phyloP scores from a whole-genome alignment of 2,113 vertebrate species.

The Centropus bengalensis region DNA sequence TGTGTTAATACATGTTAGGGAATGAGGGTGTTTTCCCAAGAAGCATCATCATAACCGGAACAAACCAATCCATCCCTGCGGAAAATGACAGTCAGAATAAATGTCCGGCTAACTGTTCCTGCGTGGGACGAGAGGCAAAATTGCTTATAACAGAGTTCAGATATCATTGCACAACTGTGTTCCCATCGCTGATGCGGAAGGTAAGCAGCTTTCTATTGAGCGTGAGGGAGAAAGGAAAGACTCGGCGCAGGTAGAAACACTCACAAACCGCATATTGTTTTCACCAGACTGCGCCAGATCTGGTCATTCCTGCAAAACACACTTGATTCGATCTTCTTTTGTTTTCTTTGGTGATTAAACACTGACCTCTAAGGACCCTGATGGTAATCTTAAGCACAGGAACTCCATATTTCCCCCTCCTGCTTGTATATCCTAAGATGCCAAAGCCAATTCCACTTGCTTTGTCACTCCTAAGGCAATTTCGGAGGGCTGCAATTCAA shows the following conservation, averaged over 20 bases:
- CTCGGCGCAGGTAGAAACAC: neutral
- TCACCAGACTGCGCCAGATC: neutral
- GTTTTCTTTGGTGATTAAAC: neutral
- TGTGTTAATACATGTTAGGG: neutral
- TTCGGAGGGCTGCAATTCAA: neutral
- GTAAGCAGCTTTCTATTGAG: neutral
- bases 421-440: neutral
- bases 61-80: neutral
- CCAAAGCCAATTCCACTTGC: neutral
- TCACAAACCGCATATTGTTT: neutral
- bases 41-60: neutral
- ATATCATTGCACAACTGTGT: neutral
- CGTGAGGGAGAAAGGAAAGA: neutral
- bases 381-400: neutral
- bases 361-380: neutral
- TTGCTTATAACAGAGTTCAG: neutral
- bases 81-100: neutral
- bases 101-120: neutral
- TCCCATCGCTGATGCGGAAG: neutral
- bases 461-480: conserved; percentile 28
- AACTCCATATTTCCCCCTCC: neutral
- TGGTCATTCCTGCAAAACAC: neutral
- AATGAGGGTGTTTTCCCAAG: neutral
- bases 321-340: neutral
- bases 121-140: neutral